These are phyloP conservation scores for Alligator sinensis DNA, from an alignment of 2,113 vertebrate species.

Conservation along the genomic window DNA sequence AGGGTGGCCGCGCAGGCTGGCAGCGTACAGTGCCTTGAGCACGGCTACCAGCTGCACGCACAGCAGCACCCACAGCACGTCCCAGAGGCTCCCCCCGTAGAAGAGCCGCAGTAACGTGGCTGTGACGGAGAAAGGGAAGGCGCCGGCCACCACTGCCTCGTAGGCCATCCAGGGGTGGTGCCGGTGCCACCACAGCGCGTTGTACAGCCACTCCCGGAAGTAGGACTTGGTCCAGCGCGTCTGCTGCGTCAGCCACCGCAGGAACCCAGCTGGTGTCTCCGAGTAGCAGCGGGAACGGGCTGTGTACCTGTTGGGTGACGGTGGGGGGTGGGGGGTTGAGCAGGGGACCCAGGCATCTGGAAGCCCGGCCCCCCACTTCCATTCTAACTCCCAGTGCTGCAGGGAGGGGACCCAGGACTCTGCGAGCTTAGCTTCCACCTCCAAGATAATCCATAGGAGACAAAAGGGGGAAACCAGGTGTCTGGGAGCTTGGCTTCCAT, in stretches of 20 bases:
- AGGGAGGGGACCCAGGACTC: too few relatives aligned
- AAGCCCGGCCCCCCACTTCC: not conserved
- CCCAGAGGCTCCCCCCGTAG: slow-evolving; percentile 96
- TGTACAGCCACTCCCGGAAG: slow-evolving; percentile 99
- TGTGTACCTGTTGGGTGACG: slow-evolving; percentile 70
- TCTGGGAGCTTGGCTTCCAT: too few relatives aligned
- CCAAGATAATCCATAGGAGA: too few relatives aligned
- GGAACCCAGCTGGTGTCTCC: slow-evolving; percentile 94
- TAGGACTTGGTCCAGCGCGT: slow-evolving; percentile 99
- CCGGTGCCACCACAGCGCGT: slow-evolving; percentile 98
- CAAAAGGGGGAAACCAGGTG: too few relatives aligned
- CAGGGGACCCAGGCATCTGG: too few relatives aligned
- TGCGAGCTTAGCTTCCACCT: too few relatives aligned
- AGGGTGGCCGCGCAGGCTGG: slow-evolving; percentile 92
- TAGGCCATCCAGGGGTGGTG: slow-evolving; percentile 99
- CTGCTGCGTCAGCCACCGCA: slow-evolving; percentile 99
- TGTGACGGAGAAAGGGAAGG: slow-evolving; percentile 98
- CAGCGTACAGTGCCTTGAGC: slow-evolving; percentile 96
- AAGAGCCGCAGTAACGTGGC: slow-evolving; percentile 98
- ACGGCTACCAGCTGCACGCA: slow-evolving; percentile 97
- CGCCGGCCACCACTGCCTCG: slow-evolving; percentile 96
- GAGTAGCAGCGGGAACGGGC: slow-evolving; percentile 96
- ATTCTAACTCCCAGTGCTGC: too few relatives aligned
- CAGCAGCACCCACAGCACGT: slow-evolving; percentile 95
- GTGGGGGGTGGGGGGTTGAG: too few relatives aligned